These are phyloP conservation scores for Hesperophylax magnus DNA, from an alignment of 1,140 invertebrate genomes.

Conservation along the genomic window DNA sequence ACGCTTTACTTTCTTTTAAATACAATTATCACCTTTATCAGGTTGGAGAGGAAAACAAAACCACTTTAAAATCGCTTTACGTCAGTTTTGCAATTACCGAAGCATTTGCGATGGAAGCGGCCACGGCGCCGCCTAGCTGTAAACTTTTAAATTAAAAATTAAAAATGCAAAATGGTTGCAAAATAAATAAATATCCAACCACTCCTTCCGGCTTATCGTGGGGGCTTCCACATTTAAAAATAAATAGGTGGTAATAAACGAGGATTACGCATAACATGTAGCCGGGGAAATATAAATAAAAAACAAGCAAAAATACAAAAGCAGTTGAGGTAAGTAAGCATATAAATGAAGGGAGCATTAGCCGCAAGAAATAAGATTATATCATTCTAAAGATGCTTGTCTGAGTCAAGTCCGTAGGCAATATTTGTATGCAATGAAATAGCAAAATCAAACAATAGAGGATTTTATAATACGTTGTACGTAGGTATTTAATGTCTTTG, in stretches of 20 bases:
- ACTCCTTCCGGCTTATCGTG: constrained; percentile 37
- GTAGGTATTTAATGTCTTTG: no score
- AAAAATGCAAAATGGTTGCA: constrained; percentile 54
- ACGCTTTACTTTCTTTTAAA: constrained; percentile 3
- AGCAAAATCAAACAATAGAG: no score
- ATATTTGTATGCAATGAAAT: no score
- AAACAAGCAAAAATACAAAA: constrained; percentile 50
- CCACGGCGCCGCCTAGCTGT: constrained; percentile 25
- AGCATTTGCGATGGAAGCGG: constrained; percentile 33
- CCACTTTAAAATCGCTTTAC: constrained; percentile 42
- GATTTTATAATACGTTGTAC: no score
- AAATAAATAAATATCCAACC: constrained; percentile 48
- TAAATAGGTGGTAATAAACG: constrained; percentile 57
- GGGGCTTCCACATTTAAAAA: constrained; percentile 47
- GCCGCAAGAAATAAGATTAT: neutral
- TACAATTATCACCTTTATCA: constrained; percentile 40
- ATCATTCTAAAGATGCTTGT: neutral
- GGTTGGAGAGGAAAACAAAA: constrained; percentile 29
- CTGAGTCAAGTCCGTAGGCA: neutral
- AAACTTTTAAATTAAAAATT: constrained; percentile 56
- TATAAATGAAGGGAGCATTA: constrained; percentile 41
- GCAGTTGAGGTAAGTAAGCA: constrained; percentile 55
- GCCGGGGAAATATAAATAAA: constrained; percentile 44
- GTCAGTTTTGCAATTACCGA: constrained; percentile 41
- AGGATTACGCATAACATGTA: constrained; percentile 56